These are phyloP conservation scores for Brachylomia viminalis DNA, from an alignment of 2,888 invertebrate species.

Conservation along the genomic window DNA sequence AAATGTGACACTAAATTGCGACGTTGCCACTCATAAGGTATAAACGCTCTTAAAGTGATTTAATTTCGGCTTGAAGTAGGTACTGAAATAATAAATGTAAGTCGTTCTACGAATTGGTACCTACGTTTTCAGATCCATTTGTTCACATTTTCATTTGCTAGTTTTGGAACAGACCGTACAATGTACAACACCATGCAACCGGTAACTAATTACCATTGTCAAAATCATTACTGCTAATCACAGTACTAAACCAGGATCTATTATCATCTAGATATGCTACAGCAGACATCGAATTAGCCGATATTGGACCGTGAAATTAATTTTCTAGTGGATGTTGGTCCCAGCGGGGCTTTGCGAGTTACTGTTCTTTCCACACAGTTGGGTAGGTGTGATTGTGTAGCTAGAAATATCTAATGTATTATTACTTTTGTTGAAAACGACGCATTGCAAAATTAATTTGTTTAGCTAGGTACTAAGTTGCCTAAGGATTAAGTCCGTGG, in stretches of 20 bases:
- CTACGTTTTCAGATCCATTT: neutral
- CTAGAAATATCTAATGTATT: neutral
- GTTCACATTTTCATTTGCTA: neutral
- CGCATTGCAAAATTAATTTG: too few relatives aligned
- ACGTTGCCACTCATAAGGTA: too few relatives aligned
- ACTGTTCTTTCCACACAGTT: conserved; percentile 19
- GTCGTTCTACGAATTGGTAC: neutral
- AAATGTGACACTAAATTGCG: too few relatives aligned
- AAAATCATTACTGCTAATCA: conserved; percentile 13
- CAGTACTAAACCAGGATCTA: conserved; percentile 18
- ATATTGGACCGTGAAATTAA: conserved; percentile 54
- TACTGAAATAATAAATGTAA: neutral
- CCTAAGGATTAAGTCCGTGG: too few relatives aligned
- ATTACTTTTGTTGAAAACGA: neutral
- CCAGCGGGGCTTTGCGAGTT: conserved; percentile 36
- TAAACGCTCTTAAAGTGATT: too few relatives aligned
- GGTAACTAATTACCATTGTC: conserved; percentile 5
- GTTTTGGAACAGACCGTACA: neutral
- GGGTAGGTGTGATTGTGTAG: conserved; percentile 16
- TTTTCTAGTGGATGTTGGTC: conserved; percentile 37
- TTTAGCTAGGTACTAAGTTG: too few relatives aligned
- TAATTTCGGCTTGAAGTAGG: neutral
- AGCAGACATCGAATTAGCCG: conserved; percentile 44
- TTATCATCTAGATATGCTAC: conserved; percentile 8
- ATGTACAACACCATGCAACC: neutral